Evolutionary conservation across 2,888 invertebrate genomes (phyloP).

Genomic region (Drosophila algonquin): DNA sequence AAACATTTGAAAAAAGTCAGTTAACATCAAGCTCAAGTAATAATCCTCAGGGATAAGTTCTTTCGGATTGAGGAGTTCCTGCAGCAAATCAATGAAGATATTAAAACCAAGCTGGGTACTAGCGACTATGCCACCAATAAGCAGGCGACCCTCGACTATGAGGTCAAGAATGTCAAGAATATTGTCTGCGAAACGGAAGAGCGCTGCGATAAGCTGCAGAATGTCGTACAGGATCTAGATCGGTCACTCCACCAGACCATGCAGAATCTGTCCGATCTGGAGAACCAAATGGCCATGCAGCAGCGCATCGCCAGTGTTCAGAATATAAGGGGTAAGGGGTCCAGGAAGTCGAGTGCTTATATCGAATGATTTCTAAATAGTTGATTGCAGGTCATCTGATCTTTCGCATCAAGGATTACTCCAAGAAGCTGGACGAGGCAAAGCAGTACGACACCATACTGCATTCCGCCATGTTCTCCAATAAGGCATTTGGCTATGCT

Average conservation of each 20-base stretch:
- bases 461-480: constrained; percentile 88
- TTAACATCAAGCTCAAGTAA: not conserved
- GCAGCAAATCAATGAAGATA: constrained; percentile 75
- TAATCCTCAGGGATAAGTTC: constrained; percentile 73
- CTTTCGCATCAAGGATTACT: constrained; percentile 89
- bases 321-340: constrained; percentile 78
- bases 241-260: constrained; percentile 84
- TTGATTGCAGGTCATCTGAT: constrained; percentile 85
- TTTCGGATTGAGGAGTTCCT: constrained; percentile 77
- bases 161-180: constrained; percentile 85
- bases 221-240: constrained; percentile 82
- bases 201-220: constrained; percentile 85
- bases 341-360: no score
- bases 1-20: not conserved
- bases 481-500: constrained; percentile 90
- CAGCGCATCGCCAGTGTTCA: constrained; percentile 81
- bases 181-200: constrained; percentile 85
- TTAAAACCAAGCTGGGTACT: constrained; percentile 73
- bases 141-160: constrained; percentile 84
- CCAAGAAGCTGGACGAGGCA: constrained; percentile 88
- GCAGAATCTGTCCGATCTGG: constrained; percentile 84
- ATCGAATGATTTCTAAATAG: not conserved
- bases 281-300: constrained; percentile 82
- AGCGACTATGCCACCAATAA: constrained; percentile 83
- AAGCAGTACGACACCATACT: constrained; percentile 87